These are phyloP conservation scores for Trichoplax adhaerens DNA, from an alignment of 37 sponge, comb jelly and placozoan species.

Conservation along the genomic window DNA sequence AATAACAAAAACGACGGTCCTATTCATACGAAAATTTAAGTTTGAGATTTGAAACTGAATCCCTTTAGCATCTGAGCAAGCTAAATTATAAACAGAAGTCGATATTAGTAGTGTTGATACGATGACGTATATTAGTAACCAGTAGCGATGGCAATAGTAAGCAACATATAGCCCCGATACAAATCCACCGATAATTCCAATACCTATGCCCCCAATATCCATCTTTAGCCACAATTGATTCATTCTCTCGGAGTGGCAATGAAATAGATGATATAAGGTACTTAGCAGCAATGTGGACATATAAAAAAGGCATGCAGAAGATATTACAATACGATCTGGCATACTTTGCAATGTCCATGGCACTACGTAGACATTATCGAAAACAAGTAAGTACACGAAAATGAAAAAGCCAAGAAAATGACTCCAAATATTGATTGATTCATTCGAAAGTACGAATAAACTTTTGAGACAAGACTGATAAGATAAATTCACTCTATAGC, in stretches of 20 bases:
- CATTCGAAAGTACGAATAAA: slow-evolving; percentile 49
- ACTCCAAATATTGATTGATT: slow-evolving; percentile 76
- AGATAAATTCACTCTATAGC: slow-evolving; percentile 52
- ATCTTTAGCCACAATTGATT: slow-evolving; percentile 47
- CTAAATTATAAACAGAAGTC: too few relatives aligned
- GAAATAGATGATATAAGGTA: slow-evolving; percentile 31
- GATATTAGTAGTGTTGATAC: too few relatives aligned
- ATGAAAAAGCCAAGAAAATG: slow-evolving; percentile 53
- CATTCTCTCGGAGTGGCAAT: slow-evolving; percentile 59
- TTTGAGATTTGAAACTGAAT: too few relatives aligned
- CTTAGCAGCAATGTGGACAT: too few relatives aligned
- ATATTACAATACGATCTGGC: too few relatives aligned
- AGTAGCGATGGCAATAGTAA: slow-evolving; percentile 43
- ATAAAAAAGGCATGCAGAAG: too few relatives aligned
- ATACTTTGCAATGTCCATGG: not conserved
- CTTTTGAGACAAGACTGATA: slow-evolving; percentile 20
- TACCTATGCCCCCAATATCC: slow-evolving; percentile 54
- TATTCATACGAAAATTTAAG: too few relatives aligned
- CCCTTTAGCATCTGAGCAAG: too few relatives aligned
- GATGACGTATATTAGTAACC: too few relatives aligned
- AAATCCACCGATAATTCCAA: slow-evolving; percentile 74
- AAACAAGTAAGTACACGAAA: slow-evolving; percentile 25
- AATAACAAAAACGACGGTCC: too few relatives aligned
- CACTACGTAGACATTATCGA: slow-evolving; percentile 20
- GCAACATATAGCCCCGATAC: slow-evolving; percentile 74